Evolutionary conservation across 1,140 invertebrate species (phyloP), one percentile per base, ranked within the genome.

Genomic region (Drosophila seguyi): DNA sequence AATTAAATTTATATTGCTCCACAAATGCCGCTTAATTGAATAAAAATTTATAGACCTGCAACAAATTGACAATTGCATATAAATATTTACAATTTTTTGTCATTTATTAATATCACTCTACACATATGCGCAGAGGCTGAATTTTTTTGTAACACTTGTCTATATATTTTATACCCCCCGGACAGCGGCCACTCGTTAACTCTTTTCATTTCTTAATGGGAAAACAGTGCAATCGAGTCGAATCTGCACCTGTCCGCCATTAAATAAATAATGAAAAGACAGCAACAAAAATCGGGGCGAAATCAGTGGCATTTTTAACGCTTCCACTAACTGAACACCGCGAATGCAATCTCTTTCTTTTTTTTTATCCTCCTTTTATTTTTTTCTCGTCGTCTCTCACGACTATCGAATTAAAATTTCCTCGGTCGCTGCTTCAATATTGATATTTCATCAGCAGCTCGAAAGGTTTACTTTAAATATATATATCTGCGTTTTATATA

Each of bases 381-480:
- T 60, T 38, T 67, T 29, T 52, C 36, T 22, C n/a, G 22, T 41
- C 38, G 59, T 52, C 60, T 75, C 81, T 73, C 66, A 61, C 68
- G 74, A 82, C 63, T 85, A 85, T 81, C 62, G 63, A 86, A 87
- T 87, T 86, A 87, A 87, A 86, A 75, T 69, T 66, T 74, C 47
- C 69, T 44, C 56, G 47, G 53, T 41, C 69, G 27, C 60, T 47
- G 74, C 74, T 53, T 60, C 83, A 78, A 86, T 86, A 81, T 85
- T 86, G 67, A 87, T 85, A 87, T 81, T 78, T 72, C 68, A 84
- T 81, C 66, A 76, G 79, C 52, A 25, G 53, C 61, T 34, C 41
- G 53, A 61, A 67, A 48, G 72, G 79, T 62, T 72, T 75, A 62
- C 72, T 62, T 79, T 42, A 80, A 69, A 53, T 55, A 44, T 67